These are phyloP conservation scores for Ennomos erosarius DNA, from an alignment of 2,888 invertebrate genomes.

Conservation along the genomic window DNA sequence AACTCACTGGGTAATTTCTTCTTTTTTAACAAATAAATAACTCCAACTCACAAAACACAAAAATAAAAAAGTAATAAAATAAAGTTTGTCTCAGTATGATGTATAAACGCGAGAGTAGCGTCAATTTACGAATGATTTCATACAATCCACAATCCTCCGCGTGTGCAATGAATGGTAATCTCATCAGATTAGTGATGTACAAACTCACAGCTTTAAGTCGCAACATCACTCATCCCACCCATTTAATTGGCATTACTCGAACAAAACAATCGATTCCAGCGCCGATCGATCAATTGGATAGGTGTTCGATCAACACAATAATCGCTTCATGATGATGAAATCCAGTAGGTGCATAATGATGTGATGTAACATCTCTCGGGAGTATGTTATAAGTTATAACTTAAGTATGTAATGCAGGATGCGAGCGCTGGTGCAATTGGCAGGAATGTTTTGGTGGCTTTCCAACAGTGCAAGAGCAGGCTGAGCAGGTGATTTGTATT, in stretches of 20 bases:
- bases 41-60: too few species aligned
- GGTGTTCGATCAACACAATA: conserved; percentile 38
- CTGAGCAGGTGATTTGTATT: conserved; percentile 33
- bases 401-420: conserved; percentile 43
- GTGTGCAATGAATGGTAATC: conserved; percentile 3
- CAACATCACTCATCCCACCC: conserved; percentile 14
- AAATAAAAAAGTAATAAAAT: too few species aligned
- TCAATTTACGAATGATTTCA: not conserved
- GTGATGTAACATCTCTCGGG: conserved; percentile 42
- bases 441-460: conserved; percentile 41
- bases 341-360: conserved; percentile 5
- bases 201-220: conserved; percentile 3
- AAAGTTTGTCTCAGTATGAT: too few species aligned
- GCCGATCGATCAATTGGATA: conserved; percentile 31
- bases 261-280: conserved; percentile 31
- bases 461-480: conserved; percentile 42
- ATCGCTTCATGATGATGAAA: conserved; percentile 49
- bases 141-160: not conserved
- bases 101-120: too few species aligned
- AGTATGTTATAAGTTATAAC: conserved; percentile 20
- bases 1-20: too few species aligned
- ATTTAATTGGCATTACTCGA: conserved; percentile 24
- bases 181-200: conserved; percentile 3
- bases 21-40: too few species aligned
- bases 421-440: conserved; percentile 41